Evolutionary conservation across 2,888 invertebrate genomes (phyloP).

Genomic region (Chaitophorus viminalis): DNA sequence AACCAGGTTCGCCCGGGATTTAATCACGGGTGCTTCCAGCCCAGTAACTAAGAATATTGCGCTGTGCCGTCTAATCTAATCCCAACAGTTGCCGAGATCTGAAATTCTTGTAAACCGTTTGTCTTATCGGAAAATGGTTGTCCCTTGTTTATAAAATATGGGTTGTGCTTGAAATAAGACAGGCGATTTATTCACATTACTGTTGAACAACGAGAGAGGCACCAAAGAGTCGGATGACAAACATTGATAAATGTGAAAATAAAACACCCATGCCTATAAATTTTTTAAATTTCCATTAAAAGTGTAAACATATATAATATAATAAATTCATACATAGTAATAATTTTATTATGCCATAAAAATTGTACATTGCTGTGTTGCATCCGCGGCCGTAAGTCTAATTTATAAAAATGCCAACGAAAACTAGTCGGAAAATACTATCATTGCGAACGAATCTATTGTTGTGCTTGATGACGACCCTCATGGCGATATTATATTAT

Average conservation of each 20-base stretch:
- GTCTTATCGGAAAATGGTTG: slow-evolving; percentile 58
- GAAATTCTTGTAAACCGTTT: slow-evolving; percentile 58
- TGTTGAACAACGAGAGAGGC: slow-evolving; percentile 1
- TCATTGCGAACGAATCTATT: background rate
- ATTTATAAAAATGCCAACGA: background rate
- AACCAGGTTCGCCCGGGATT: slow-evolving; percentile 51
- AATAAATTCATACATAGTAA: no score
- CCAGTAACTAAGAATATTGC: slow-evolving; percentile 58
- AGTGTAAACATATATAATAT: background rate
- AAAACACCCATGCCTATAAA: slow-evolving; percentile 14
- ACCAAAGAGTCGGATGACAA: slow-evolving; percentile 32
- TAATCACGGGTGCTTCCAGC: slow-evolving; percentile 60
- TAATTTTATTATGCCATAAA: no score
- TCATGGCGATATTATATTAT: background rate
- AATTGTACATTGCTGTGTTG: background rate
- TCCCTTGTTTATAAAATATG: slow-evolving; percentile 53
- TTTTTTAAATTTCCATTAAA: background rate
- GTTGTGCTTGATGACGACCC: background rate
- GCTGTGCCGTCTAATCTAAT: slow-evolving; percentile 50
- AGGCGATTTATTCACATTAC: slow-evolving; percentile 52
- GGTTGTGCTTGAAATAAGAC: slow-evolving; percentile 28
- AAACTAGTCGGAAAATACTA: background rate
- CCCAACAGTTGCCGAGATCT: slow-evolving; percentile 51
- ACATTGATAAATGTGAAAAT: slow-evolving; percentile 38
- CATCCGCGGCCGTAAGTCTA: background rate